These are phyloP conservation scores for Thunnus thynnus DNA, from an alignment of 2,113 vertebrate genomes.

Conservation along the genomic window DNA sequence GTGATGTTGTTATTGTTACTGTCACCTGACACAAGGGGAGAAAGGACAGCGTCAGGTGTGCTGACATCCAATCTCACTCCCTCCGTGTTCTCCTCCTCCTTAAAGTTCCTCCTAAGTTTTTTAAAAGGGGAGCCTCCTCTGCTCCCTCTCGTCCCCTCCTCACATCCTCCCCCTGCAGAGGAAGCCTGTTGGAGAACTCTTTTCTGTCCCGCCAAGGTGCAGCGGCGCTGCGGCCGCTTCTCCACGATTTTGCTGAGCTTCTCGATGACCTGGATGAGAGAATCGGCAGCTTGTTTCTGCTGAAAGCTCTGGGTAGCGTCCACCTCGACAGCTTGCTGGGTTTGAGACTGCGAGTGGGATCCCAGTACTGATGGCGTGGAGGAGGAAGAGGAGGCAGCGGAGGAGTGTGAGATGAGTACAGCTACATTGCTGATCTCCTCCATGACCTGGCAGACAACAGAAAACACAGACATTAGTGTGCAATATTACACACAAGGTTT, in stretches of 20 bases:
- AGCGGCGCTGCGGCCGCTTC: conserved; percentile 89
- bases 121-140: conserved; percentile 82
- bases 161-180: conserved; percentile 48
- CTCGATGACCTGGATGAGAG: conserved; percentile 95
- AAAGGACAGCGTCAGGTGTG: not conserved
- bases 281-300: conserved; percentile 87
- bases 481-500: not conserved
- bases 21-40: conserved; percentile 40
- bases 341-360: conserved; percentile 58
- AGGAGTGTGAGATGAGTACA: conserved; percentile 86
- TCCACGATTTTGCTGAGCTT: conserved; percentile 98
- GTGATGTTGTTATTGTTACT: conserved; percentile 51
- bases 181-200: conserved; percentile 77
- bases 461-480: not conserved
- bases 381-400: conserved; percentile 84
- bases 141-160: conserved; percentile 57
- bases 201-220: conserved; percentile 89
- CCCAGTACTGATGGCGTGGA: conserved; percentile 67
- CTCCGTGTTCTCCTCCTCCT: conserved; percentile 49
- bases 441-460: conserved; percentile 87
- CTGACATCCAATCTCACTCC: conserved; percentile 56
- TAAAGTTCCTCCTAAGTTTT: conserved; percentile 76
- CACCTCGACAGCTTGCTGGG: conserved; percentile 50
- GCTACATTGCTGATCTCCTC: conserved; percentile 89
- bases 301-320: conserved; percentile 65